Evolutionary conservation across 2,113 vertebrate genomes (phyloP), one percentile per base, ranked within the genome.

Genomic region (Cervus canadensis): DNA sequence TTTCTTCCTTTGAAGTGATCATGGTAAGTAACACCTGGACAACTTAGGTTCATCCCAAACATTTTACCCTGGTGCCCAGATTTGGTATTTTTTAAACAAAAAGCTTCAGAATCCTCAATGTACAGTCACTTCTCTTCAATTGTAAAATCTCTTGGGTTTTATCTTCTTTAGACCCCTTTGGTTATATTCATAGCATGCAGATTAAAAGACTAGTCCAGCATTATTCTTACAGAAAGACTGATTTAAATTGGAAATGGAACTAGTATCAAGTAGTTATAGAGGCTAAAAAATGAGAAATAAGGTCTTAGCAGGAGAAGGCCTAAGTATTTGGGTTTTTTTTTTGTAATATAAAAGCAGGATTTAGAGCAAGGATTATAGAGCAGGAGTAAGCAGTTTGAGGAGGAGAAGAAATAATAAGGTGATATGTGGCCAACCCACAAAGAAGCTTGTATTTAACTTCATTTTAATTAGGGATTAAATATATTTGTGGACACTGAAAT

Each of bases 191-290:
- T 40, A 89, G 76, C 23, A 87, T 52, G 23, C 17, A 96, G 40
- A 97, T 97, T 95, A 95, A 97, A 96, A 87, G 82, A 86, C 45
- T 64, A 96, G n/a, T 30, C 1, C 7, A 95, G 74, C 13, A 96
- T 88, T 98, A 95, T 96, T 96, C 54, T 94, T 91, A 74, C 54
- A 95, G 92, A 95, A 97, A 91, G 26, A 36, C 26, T 52, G 79
- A 45, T 96, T 97, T 97, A 98, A 97, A 95, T 94, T 94, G 76
- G 74, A 98, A 97, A 96, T 96, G 50, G 56, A 92, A 91, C 21
- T 92, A 79, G 74, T 95, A 87, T 56, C 91, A 87, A 97, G 56
- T n/a, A 87, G 25, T 87, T 95, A 91, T 33, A 81, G 12, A 52
- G 94, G 57, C 9, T 91, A 79, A 76, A 97, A 91, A 98, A 50